Evolutionary conservation across 2,113 vertebrate genomes (phyloP), one percentile per base, ranked within the genome.

Genomic region (Barbus barbus): DNA sequence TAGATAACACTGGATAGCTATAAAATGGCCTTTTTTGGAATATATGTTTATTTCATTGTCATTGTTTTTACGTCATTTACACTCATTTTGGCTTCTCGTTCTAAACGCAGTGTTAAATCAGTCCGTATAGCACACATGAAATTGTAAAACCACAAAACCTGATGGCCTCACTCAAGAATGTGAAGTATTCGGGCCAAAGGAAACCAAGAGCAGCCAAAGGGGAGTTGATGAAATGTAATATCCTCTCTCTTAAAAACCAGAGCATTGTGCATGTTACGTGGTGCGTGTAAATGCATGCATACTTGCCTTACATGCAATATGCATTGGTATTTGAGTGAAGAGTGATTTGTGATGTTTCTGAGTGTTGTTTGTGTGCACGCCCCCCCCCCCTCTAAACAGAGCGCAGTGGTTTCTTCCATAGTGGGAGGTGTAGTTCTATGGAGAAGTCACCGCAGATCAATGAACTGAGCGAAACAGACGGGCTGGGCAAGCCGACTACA

Each of bases 381-480:
- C 53, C 58, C 86, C 69, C n/a, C n/a, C n/a, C 41, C 67, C 92
- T 87, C 18, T 61, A 41, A 0, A 1, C 14, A 9, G 1, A 31
- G 31, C 14, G 0, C 5, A 91, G 93, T 97, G 96, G 97, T 95
- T 92, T 91, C 83, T 86, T 88, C 96, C 94, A 82, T 87, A 88
- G 92, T 93, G 84, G 95, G 95, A 90, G 94, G 92, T 94, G 90
- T 88, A 61, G 86, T 89, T 85, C 89, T 90, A 93, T 93, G 91
- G 91, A 88, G 93, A 91, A 89, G 89, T 87, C 92, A 91, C 92
- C 92, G 91, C 91, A 91, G 93, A 94, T 95, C 95, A 93, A 95
- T 95, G 95, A 94, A 94, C 91, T 92, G 91, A 86, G 93, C 91
- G 87, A 88, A 91, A 92, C 90, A 86, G 88, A 90, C 90, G 81